Conservation (phyloP, 2,113 vertebrate genomes). For the Hassar affinis region DNA sequence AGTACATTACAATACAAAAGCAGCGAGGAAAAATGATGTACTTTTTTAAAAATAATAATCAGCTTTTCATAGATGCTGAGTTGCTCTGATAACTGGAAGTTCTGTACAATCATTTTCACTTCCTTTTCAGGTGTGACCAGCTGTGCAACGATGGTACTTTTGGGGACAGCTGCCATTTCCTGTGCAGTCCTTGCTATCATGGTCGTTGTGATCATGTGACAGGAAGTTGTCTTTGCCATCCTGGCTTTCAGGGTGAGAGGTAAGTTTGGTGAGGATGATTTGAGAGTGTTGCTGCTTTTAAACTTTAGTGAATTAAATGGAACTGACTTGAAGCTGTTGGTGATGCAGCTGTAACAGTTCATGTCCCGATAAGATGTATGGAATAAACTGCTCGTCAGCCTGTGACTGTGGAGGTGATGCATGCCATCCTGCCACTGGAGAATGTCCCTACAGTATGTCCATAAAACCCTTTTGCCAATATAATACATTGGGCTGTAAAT, state of each 20-base stretch:
- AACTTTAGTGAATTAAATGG: background rate
- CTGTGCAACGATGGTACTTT: slow-evolving; percentile 76
- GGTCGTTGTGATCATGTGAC: slow-evolving; percentile 84
- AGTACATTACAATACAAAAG: background rate
- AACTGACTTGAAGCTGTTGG: slow-evolving; percentile 13
- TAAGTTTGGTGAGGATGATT: slow-evolving; percentile 58
- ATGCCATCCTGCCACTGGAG: slow-evolving; percentile 77
- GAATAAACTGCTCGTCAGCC: slow-evolving; percentile 81
- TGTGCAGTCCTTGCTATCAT: slow-evolving; percentile 76
- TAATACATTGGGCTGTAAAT: background rate
- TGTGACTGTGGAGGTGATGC: slow-evolving; percentile 76
- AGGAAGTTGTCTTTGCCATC: slow-evolving; percentile 83
- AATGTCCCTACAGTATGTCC: slow-evolving; percentile 80
- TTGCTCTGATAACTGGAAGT: background rate
- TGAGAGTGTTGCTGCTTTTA: background rate
- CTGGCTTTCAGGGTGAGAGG: slow-evolving; percentile 87
- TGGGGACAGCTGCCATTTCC: slow-evolving; percentile 77
- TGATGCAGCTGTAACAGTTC: slow-evolving; percentile 84
- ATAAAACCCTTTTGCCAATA: background rate
- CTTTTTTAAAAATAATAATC: background rate
- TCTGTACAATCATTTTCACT: background rate
- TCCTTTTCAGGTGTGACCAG: slow-evolving; percentile 78
- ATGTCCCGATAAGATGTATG: slow-evolving; percentile 78
- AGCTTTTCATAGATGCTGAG: background rate
- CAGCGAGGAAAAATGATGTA: background rate